phyloP scores from a whole-genome alignment of 2,113 vertebrate species.

The Corythaeola cristata region DNA sequence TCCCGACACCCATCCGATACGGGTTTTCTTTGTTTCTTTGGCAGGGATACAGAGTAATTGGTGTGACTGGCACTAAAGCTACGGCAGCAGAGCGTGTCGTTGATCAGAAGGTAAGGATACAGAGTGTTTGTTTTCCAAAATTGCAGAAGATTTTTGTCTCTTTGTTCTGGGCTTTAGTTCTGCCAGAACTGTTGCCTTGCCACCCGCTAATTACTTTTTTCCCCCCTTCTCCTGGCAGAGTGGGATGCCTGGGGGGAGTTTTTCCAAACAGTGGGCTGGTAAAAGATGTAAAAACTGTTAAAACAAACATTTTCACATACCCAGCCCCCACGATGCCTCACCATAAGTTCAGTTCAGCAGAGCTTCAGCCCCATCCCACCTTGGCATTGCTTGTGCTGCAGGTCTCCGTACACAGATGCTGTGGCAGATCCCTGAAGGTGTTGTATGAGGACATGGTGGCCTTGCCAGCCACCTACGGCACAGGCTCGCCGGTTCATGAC shows the following conservation, averaged over 20 bases:
- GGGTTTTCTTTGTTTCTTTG: neutral
- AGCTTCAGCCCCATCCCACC: neutral
- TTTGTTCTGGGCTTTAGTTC: neutral
- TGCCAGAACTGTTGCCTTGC: fast-evolving
- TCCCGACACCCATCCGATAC: neutral
- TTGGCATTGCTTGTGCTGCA: neutral
- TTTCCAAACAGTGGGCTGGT: neutral
- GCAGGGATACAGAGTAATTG: slow-evolving; percentile 50
- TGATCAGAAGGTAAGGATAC: slow-evolving; percentile 45
- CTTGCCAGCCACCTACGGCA: neutral
- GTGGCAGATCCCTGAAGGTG: slow-evolving; percentile 17
- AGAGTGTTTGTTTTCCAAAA: neutral
- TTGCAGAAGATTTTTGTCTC: neutral
- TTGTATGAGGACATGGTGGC: neutral
- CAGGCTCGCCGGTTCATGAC: neutral
- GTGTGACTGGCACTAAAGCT: neutral
- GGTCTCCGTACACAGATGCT: neutral
- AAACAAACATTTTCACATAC: neutral
- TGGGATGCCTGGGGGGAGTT: too few relatives aligned
- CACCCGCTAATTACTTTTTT: neutral
- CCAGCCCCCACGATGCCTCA: fast-evolving
- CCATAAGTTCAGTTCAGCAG: neutral
- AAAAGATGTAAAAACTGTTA: neutral
- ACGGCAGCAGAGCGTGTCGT: neutral
- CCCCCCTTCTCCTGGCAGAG: neutral